These are phyloP conservation scores for Vandiemenella viatica DNA, from an alignment of 2,888 invertebrate genomes.

Conservation along the genomic window DNA sequence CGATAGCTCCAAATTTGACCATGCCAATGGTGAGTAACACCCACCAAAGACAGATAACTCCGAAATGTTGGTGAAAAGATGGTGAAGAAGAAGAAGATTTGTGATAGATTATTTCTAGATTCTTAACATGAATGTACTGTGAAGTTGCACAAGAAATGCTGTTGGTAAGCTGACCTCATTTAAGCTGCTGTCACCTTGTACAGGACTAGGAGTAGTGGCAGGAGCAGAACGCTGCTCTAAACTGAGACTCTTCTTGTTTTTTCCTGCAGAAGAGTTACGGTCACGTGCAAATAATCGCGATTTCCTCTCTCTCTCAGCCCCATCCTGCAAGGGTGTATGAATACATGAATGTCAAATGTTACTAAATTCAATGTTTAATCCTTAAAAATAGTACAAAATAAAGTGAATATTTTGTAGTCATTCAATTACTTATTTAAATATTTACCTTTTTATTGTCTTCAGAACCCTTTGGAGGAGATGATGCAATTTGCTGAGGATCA, in stretches of 20 bases:
- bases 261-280: slow-evolving; percentile 31
- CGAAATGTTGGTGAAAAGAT: no score
- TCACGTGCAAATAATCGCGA: slow-evolving; percentile 45
- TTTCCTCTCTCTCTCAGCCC: slow-evolving; percentile 29
- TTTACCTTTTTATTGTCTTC: slow-evolving; percentile 20
- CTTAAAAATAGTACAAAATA: background rate
- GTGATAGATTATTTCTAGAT: no score
- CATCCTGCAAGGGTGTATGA: slow-evolving; percentile 23
- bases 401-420: background rate
- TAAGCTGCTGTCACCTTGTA: slow-evolving; percentile 7
- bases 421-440: background rate
- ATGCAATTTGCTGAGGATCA: slow-evolving; percentile 38
- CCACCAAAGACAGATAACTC: no score
- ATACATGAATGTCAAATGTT: background rate
- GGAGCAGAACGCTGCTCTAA: slow-evolving; percentile 10
- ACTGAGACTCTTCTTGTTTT: slow-evolving; percentile 31
- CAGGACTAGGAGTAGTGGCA: slow-evolving; percentile 8
- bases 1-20: no score
- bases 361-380: background rate
- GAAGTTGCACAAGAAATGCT: no score
- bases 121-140: no score
- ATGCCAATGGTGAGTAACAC: no score
- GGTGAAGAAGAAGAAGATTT: no score
- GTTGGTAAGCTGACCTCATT: slow-evolving; percentile 10
- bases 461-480: slow-evolving; percentile 34